A percentile compares a stretch with the other conserved stretches of the same genome.
phyloP scores from a whole-genome alignment of 2,888 invertebrate genomes.

The Unio delphinus region DNA sequence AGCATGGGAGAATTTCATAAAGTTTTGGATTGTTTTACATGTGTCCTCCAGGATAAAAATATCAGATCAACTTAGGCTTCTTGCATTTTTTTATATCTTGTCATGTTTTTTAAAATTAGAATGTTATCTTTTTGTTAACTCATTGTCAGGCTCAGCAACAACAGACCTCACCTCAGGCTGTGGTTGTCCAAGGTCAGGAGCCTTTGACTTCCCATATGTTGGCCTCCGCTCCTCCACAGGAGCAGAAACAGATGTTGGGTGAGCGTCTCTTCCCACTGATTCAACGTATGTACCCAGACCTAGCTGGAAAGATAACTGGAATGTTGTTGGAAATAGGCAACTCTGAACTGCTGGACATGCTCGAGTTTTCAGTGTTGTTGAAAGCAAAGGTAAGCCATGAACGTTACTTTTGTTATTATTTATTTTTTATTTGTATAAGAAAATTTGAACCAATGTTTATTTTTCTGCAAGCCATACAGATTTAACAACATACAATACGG shows the following conservation, averaged over 20 bases:
- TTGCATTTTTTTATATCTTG: background rate
- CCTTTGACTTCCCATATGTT: slow-evolving; percentile 97
- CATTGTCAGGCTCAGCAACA: background rate
- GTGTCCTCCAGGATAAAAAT: background rate
- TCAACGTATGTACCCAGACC: slow-evolving; percentile 86
- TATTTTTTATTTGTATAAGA: too few species aligned
- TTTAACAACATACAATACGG: too few species aligned
- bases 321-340: slow-evolving; percentile 99
- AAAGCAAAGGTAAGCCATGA: slow-evolving; percentile 83
- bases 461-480: too few species aligned
- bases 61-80: background rate
- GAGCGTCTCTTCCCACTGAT: slow-evolving; percentile 98
- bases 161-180: slow-evolving; percentile 77
- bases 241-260: slow-evolving; percentile 99
- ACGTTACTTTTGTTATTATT: too few species aligned
- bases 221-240: slow-evolving; percentile 94
- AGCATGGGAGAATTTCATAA: too few species aligned
- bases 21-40: too few species aligned
- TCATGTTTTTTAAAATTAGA: too few species aligned
- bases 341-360: slow-evolving; percentile 96
- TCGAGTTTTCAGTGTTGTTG: slow-evolving; percentile 95
- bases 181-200: slow-evolving; percentile 90
- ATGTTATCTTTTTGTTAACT: too few species aligned
- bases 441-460: too few species aligned
- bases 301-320: slow-evolving; percentile 98